Conservation (phyloP, 2,113 vertebrate genomes). For the Esox niger region DNA sequence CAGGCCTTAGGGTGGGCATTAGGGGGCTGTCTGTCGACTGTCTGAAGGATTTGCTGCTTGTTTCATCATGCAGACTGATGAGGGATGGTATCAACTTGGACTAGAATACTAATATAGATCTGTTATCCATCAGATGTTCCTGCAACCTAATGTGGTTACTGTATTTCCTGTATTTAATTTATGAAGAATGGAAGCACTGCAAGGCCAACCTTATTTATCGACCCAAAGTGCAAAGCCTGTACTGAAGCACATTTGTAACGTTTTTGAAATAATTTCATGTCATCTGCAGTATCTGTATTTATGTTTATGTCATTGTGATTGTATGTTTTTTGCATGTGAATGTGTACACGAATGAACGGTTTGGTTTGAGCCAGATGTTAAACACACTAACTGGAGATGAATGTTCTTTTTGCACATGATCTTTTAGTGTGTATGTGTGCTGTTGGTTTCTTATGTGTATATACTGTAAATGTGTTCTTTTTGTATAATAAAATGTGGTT, state of each 20-base stretch:
- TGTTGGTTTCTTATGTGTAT: no score
- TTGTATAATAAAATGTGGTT: constrained; percentile 55
- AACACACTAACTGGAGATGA: no score
- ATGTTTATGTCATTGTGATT: constrained; percentile 39
- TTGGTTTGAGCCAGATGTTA: no score
- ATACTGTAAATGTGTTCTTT: constrained; percentile 70
- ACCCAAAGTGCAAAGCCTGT: constrained; percentile 52
- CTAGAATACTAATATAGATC: constrained; percentile 41
- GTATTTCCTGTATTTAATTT: constrained; percentile 70
- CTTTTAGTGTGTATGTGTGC: constrained; percentile 37
- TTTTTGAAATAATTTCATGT: constrained; percentile 41
- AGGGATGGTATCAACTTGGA: constrained; percentile 11
- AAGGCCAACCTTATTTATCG: constrained; percentile 71
- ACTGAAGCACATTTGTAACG: constrained; percentile 30
- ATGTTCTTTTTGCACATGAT: no score
- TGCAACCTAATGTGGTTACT: constrained; percentile 51
- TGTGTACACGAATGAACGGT: constrained; percentile 20
- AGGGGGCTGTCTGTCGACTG: constrained; percentile 15
- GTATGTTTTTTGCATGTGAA: constrained; percentile 14
- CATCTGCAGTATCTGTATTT: constrained; percentile 51
- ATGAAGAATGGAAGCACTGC: constrained; percentile 69
- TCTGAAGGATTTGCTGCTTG: constrained; percentile 14
- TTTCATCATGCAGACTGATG: constrained; percentile 24
- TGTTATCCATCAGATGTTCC: constrained; percentile 33
- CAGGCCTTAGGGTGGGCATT: constrained; percentile 12